phyloP scores from a whole-genome alignment of 2,797 vertebrate genomes.

The Miichthys miiuy region DNA sequence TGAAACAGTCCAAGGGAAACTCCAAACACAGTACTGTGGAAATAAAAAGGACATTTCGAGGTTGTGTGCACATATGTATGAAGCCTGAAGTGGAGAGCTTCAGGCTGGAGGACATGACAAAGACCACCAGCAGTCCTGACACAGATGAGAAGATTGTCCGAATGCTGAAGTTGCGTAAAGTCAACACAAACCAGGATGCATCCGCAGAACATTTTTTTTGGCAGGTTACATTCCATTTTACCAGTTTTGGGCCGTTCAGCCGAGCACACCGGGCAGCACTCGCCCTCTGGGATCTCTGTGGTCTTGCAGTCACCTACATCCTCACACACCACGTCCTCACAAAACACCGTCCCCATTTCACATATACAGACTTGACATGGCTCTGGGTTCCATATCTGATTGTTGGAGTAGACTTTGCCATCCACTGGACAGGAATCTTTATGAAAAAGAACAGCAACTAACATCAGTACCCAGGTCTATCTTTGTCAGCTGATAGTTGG shows the following conservation, averaged over 20 bases:
- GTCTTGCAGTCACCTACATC: slow-evolving; percentile 56
- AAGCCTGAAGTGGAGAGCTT: slow-evolving; percentile 44
- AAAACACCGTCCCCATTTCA: slow-evolving; percentile 57
- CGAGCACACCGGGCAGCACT: slow-evolving; percentile 68
- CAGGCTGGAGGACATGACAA: slow-evolving; percentile 15
- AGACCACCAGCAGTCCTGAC: slow-evolving; percentile 39
- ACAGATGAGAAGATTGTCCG: neutral
- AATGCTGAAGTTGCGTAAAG: neutral
- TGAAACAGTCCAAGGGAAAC: slow-evolving; percentile 36
- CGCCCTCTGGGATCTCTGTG: slow-evolving; percentile 52
- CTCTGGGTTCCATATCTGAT: slow-evolving; percentile 67
- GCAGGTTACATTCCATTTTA: slow-evolving; percentile 47
- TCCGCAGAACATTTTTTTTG: neutral
- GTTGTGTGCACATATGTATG: slow-evolving; percentile 10
- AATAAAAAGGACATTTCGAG: slow-evolving; percentile 7
- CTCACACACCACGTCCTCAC: slow-evolving; percentile 73
- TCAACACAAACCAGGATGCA: slow-evolving; percentile 18
- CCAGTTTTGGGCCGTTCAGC: slow-evolving; percentile 35
- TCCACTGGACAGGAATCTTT: slow-evolving; percentile 62
- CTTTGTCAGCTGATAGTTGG: neutral
- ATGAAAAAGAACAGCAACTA: slow-evolving; percentile 46
- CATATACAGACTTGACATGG: slow-evolving; percentile 65
- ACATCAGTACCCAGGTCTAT: slow-evolving; percentile 4
- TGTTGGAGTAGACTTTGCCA: slow-evolving; percentile 56
- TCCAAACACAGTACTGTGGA: neutral